Evolutionary conservation across 2,888 invertebrate species (phyloP), one percentile per base, ranked within the genome.

Genomic region (Drosophila diplacantha): DNA sequence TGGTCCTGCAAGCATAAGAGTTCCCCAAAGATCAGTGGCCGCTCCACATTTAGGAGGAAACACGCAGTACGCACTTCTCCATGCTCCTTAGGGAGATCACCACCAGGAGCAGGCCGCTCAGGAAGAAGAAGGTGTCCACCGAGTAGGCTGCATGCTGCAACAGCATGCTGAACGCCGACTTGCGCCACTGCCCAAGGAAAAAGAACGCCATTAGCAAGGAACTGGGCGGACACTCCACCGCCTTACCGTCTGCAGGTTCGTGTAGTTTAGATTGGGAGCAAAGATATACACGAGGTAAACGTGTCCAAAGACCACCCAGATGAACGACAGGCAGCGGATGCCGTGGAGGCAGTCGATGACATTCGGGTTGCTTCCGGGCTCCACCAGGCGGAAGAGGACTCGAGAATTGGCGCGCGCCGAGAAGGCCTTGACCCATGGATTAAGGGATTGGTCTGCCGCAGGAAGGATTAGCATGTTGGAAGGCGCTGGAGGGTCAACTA

Each of bases 111-210:
- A 92, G 81, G 5, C 92, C 92, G 71, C 91, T 90, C 22, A 92
- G 72, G 31, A 90, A 71, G 67, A 92, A 91, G 76, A 92, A 92
- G 0, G 91, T 90, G 61, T 92, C 92, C 2, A 92, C 91, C 0
- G 90, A 88, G 12, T 90, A 84, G 1, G 88, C 34, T 76, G 87
- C 90, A 83, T 76, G 74, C 26, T 89, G 47, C 2, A 84, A 20
- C 0, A 83, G 8, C 76, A 81, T 81, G 12, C 79, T 70, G 44
- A 59, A 81, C 5, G 71, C 67, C 6, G 72, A 71, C 29, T 53
- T 58, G 0, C 63, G 47, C 84, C 84, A 81, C 71, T 71, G 34
- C 14, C 31, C 8, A 44, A 1, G 5, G 7, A 1, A 12, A 20
- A 7, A 16, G 5, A 7, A 31, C 7, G 11, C 7, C 3, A 47